These are phyloP conservation scores for Halichondria panicea DNA, from an alignment of 37 sponge, comb jelly and placozoan species.

Conservation along the genomic window DNA sequence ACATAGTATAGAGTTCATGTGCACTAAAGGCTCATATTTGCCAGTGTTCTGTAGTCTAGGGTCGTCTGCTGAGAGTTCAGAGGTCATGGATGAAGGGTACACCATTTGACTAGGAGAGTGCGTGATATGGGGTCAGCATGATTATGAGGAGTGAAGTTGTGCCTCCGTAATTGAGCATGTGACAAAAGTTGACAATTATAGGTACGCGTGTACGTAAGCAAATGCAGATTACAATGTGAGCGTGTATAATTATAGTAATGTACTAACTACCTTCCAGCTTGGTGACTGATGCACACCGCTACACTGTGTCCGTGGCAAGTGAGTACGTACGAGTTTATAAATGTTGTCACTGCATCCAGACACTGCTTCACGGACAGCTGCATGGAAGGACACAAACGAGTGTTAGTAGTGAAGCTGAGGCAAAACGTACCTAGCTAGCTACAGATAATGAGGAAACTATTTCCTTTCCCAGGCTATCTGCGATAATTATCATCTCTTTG, in stretches of 20 bases:
- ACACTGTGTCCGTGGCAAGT: constrained; percentile 50
- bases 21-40: constrained; percentile 61
- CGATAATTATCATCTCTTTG: too few relatives aligned
- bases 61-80: constrained; percentile 6
- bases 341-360: constrained; percentile 55
- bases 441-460: too few relatives aligned
- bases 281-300: constrained; percentile 69
- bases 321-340: constrained; percentile 69
- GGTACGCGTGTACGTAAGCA: too few relatives aligned
- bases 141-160: neutral
- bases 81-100: constrained; percentile 17
- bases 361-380: constrained; percentile 55
- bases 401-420: too few relatives aligned
- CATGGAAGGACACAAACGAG: neutral
- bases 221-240: too few relatives aligned
- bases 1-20: constrained; percentile 45
- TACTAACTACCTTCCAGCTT: constrained; percentile 76
- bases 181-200: neutral
- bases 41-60: constrained; percentile 35
- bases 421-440: too few relatives aligned
- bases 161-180: neutral
- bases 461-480: too few relatives aligned
- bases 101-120: constrained; percentile 35
- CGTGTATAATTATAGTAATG: too few relatives aligned
- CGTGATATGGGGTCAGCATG: neutral